These are phyloP conservation scores for Dasypolia templi DNA, from an alignment of 2,888 invertebrate genomes.

Conservation along the genomic window DNA sequence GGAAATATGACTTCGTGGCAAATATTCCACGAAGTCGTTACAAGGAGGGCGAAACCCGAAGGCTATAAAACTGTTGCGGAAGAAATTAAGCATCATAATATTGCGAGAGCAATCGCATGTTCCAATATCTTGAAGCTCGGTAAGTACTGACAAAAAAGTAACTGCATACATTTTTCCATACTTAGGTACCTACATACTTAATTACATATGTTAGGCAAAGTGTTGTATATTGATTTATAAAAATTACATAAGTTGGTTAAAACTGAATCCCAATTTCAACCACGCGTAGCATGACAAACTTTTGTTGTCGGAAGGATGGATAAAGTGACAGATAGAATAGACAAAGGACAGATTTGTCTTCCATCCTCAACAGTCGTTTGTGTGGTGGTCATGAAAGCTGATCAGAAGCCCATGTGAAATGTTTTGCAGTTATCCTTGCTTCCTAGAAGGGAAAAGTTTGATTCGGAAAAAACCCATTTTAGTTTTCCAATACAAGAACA, in stretches of 20 bases:
- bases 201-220: not conserved
- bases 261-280: too few species aligned
- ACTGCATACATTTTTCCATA: slow-evolving; percentile 27
- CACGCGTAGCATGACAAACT: too few species aligned
- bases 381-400: too few species aligned
- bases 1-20: slow-evolving; percentile 22
- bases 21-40: slow-evolving; percentile 61
- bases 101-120: slow-evolving; percentile 39
- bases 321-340: too few species aligned
- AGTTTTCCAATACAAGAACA: not conserved
- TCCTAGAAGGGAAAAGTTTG: not conserved
- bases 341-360: too few species aligned
- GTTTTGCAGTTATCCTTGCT: not conserved
- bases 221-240: not conserved
- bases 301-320: too few species aligned
- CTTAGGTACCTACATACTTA: not conserved
- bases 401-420: too few species aligned
- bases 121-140: slow-evolving; percentile 24
- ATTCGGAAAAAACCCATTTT: not conserved
- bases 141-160: slow-evolving; percentile 24
- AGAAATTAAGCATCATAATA: slow-evolving; percentile 48
- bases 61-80: slow-evolving; percentile 50
- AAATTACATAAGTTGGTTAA: too few species aligned
- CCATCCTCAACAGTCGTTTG: too few species aligned
- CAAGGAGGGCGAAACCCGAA: slow-evolving; percentile 46